Percentiles rank a stretch among this genome's conserved stretches.
Evolutionary conservation across 2,797 vertebrate species (phyloP).

Genomic region (Neosalanx taihuensis): DNA sequence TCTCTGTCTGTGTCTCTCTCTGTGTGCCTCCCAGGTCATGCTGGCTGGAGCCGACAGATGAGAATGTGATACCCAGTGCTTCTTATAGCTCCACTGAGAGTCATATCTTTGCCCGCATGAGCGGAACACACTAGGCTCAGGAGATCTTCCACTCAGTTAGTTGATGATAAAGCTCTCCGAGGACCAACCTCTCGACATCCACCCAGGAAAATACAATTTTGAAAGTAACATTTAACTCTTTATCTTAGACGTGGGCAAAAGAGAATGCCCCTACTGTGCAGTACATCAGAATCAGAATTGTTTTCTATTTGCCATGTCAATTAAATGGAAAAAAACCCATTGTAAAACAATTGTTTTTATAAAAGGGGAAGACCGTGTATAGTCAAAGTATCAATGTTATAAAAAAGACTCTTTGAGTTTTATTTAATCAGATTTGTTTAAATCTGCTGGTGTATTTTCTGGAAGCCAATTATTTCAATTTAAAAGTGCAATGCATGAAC

Average conservation of each 20-base stretch:
- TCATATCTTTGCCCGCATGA: background rate
- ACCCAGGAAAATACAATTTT: background rate
- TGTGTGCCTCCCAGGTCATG: background rate
- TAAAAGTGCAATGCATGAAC: background rate
- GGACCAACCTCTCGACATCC: background rate
- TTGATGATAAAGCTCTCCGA: background rate
- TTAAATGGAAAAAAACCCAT: background rate
- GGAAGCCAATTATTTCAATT: background rate
- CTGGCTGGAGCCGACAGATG: conserved; percentile 6
- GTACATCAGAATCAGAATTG: too few species aligned
- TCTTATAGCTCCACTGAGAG: conserved; percentile 10
- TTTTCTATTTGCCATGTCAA: background rate
- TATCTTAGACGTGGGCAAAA: background rate
- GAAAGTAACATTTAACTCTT: background rate
- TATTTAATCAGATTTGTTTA: background rate
- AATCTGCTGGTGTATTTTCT: background rate
- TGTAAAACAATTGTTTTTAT: background rate
- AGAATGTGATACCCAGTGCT: conserved; percentile 6
- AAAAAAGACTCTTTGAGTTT: background rate
- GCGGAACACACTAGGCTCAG: conserved; percentile 4
- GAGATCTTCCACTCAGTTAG: background rate
- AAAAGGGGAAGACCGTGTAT: background rate
- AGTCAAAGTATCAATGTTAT: background rate
- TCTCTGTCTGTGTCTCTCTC: background rate
- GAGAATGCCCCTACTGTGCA: background rate